These are phyloP conservation scores for Cryptosula pallasiana DNA, from an alignment of 2,888 invertebrate genomes.

Conservation along the genomic window DNA sequence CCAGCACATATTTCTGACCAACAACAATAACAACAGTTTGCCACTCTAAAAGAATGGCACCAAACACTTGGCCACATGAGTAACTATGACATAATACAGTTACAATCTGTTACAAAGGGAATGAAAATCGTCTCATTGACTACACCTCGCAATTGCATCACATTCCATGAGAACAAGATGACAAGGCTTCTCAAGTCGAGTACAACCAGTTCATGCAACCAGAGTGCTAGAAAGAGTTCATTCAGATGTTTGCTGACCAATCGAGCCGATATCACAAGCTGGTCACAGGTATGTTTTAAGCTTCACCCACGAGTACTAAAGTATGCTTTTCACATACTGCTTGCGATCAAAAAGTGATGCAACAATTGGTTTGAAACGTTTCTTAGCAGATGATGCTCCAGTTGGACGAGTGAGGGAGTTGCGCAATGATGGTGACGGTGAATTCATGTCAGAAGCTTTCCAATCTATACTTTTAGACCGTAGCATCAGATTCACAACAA, in stretches of 20 bases:
- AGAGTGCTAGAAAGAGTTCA: not conserved
- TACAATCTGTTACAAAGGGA: not conserved
- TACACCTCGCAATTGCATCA: too few species aligned
- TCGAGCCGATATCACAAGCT: not conserved
- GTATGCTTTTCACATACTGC: constrained; percentile 7
- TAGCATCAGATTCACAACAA: not conserved
- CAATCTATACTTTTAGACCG: not conserved
- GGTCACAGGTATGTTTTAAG: not conserved
- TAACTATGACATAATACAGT: not conserved
- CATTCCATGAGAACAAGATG: not conserved
- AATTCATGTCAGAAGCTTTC: not conserved
- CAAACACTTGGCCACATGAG: constrained; percentile 4
- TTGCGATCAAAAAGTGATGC: not conserved
- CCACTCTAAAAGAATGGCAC: too few species aligned
- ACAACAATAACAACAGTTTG: not conserved
- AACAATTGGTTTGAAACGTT: not conserved
- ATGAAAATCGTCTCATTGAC: too few species aligned
- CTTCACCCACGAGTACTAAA: not conserved
- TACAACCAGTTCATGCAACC: not conserved
- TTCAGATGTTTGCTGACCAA: constrained; percentile 1
- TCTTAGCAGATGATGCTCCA: not conserved
- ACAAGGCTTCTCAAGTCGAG: not conserved
- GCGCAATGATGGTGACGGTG: not conserved
- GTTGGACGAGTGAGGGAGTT: not conserved
- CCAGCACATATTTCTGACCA: not conserved